A percentile compares a stretch with the other conserved stretches of the same genome.
phyloP scores from a whole-genome alignment of 2,888 invertebrate genomes.

The Himalopsyche japonica region DNA sequence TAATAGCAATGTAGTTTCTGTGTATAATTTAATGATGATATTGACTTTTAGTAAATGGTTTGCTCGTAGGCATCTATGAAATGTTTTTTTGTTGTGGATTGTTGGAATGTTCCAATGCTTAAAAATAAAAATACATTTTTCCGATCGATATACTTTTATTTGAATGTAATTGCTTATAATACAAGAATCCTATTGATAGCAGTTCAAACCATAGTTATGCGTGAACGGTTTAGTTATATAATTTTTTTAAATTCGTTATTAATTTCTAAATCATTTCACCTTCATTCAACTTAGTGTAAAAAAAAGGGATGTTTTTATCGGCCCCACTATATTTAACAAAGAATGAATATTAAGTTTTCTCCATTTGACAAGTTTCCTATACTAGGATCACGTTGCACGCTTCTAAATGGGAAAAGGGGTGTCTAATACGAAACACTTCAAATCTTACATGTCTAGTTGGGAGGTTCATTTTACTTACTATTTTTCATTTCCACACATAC shows the following conservation, averaged over 20 bases:
- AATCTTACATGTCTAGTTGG: neutral
- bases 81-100: neutral
- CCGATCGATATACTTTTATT: slow-evolving; percentile 31
- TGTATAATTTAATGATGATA: too few species aligned
- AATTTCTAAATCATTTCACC: neutral
- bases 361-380: neutral
- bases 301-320: neutral
- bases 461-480: neutral
- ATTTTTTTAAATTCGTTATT: slow-evolving; percentile 5
- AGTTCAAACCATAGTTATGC: slow-evolving; percentile 25
- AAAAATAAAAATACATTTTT: slow-evolving; percentile 1
- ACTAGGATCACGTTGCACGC: neutral
- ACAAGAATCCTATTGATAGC: slow-evolving; percentile 35
- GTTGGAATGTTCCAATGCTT: neutral
- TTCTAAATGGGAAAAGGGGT: neutral
- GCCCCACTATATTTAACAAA: neutral
- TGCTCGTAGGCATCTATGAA: too few species aligned
- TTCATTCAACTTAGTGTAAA: neutral
- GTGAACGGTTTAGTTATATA: slow-evolving; percentile 18
- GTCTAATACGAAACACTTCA: neutral
- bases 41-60: too few species aligned
- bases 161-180: slow-evolving; percentile 21
- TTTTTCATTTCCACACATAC: neutral
- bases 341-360: neutral
- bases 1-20: too few species aligned